These are phyloP conservation scores for Halcyon malimbica DNA, from an alignment of 2,113 vertebrate genomes.

Conservation along the genomic window DNA sequence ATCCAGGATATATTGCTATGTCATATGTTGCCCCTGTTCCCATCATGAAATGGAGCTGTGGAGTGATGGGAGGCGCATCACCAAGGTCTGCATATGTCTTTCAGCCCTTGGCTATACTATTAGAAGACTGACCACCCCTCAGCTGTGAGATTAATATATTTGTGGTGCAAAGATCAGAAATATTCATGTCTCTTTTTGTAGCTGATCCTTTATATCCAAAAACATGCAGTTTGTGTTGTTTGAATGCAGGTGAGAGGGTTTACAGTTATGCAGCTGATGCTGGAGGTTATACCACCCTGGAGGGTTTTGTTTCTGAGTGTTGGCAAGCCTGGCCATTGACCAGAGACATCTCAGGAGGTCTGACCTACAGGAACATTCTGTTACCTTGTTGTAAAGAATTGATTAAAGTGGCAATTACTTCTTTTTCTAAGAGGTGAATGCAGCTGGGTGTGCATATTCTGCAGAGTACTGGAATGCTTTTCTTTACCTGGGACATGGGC, in stretches of 20 bases:
- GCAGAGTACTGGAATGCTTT: not conserved
- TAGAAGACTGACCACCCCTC: not conserved
- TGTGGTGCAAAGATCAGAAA: not conserved
- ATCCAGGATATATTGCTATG: not conserved
- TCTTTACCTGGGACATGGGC: not conserved
- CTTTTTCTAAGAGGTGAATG: not conserved
- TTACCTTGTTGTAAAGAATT: not conserved
- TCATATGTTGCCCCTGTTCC: not conserved
- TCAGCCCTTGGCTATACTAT: not conserved
- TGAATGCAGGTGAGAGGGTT: not conserved
- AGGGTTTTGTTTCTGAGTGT: rapidly evolving
- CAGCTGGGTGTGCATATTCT: not conserved
- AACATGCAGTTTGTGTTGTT: rapidly evolving
- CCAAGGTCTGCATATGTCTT: not conserved
- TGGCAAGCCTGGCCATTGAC: not conserved
- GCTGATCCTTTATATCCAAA: not conserved
- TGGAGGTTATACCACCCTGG: not conserved
- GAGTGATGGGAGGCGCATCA: not conserved
- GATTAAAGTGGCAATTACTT: not conserved
- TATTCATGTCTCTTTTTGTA: not conserved
- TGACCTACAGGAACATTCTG: not conserved
- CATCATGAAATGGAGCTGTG: not conserved
- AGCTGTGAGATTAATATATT: not conserved
- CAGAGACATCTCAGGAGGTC: not conserved
- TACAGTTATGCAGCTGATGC: not conserved